These are phyloP conservation scores for Coreius guichenoti DNA, from an alignment of 2,797 vertebrate genomes.

Conservation along the genomic window DNA sequence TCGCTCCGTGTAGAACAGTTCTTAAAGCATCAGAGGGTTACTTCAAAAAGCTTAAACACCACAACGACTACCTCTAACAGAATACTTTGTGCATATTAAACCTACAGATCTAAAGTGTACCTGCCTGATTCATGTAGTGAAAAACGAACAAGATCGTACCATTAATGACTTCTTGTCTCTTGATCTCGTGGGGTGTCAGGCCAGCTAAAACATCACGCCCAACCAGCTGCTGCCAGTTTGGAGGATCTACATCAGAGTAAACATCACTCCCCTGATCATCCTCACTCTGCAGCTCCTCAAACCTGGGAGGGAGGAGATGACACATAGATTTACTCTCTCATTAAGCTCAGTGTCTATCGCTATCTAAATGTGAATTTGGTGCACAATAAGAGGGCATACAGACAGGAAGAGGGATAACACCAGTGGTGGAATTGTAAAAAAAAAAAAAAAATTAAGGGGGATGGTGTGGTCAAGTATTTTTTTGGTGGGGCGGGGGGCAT, in stretches of 20 bases:
- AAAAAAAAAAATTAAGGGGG: too few relatives aligned
- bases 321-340: not conserved
- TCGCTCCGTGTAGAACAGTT: slow-evolving; percentile 93
- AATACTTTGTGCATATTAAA: not conserved
- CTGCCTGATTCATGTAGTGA: not conserved
- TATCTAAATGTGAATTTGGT: not conserved
- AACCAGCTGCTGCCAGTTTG: slow-evolving; percentile 95
- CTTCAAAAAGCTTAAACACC: not conserved
- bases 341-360: not conserved
- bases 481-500: too few relatives aligned
- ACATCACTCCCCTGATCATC: slow-evolving; percentile 86
- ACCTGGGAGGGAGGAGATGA: slow-evolving; percentile 68
- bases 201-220: slow-evolving; percentile 85
- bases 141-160: slow-evolving; percentile 75
- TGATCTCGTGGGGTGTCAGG: slow-evolving; percentile 89
- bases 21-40: slow-evolving; percentile 68
- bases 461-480: too few relatives aligned
- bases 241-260: slow-evolving; percentile 86
- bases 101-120: not conserved
- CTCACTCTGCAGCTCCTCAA: slow-evolving; percentile 91
- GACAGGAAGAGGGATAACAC: too few relatives aligned
- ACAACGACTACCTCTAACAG: not conserved
- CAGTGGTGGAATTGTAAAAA: too few relatives aligned
- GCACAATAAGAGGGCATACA: not conserved
- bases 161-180: slow-evolving; percentile 97